Evolutionary conservation across 2,113 vertebrate species (phyloP).

Genomic region (Psilopogon haemacephalus): DNA sequence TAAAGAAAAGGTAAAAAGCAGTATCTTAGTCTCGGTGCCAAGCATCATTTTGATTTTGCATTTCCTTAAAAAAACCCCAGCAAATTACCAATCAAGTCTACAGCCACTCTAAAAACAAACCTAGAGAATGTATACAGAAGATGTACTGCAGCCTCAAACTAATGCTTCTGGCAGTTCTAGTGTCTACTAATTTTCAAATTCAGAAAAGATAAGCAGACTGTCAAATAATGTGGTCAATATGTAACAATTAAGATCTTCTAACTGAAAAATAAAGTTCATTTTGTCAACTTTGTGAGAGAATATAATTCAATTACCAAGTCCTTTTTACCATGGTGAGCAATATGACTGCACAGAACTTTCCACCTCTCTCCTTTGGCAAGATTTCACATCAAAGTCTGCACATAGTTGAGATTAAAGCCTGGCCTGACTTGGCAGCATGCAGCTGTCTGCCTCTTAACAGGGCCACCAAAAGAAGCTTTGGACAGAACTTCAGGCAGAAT

Average conservation of each 20-base stretch:
- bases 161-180: background rate
- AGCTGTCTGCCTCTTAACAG: background rate
- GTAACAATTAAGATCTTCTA: background rate
- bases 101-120: background rate
- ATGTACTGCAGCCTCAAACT: background rate
- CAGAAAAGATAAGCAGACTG: background rate
- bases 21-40: background rate
- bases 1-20: background rate
- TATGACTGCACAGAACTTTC: background rate
- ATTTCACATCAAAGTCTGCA: rapidly evolving
- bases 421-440: background rate
- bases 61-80: background rate
- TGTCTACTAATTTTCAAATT: background rate
- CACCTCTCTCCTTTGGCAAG: background rate
- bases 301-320: background rate
- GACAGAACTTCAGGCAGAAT: background rate
- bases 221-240: background rate
- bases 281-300: background rate
- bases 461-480: background rate
- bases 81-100: background rate
- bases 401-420: background rate
- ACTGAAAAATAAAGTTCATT: background rate
- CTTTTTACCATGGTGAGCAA: background rate
- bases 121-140: background rate
- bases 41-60: background rate